These are phyloP conservation scores for Orchestes rusci DNA, from an alignment of 2,888 invertebrate genomes.

Conservation along the genomic window DNA sequence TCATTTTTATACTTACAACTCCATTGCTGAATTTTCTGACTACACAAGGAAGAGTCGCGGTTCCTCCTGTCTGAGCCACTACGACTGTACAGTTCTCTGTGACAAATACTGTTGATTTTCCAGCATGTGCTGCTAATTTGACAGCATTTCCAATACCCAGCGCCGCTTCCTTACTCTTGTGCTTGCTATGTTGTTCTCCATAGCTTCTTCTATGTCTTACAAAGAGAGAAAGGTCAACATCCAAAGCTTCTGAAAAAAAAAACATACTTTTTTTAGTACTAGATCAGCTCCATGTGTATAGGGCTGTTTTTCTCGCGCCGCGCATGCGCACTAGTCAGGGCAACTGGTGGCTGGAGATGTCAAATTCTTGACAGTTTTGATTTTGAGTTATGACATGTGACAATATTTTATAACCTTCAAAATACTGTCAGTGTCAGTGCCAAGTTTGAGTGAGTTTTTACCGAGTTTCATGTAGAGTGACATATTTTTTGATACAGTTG, in stretches of 20 bases:
- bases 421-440: too few species aligned
- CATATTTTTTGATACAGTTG: too few species aligned
- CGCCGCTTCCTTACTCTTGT: slow-evolving; percentile 32
- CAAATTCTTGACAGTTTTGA: too few species aligned
- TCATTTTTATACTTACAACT: slow-evolving; percentile 46
- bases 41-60: slow-evolving; percentile 48
- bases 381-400: too few species aligned
- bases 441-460: too few species aligned
- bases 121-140: slow-evolving; percentile 26
- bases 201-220: slow-evolving; percentile 36
- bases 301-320: too few species aligned
- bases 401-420: too few species aligned
- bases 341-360: too few species aligned
- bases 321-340: too few species aligned
- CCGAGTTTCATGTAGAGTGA: too few species aligned
- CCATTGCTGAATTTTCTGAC: slow-evolving; percentile 48
- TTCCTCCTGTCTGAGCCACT: slow-evolving; percentile 48
- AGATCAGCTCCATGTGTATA: too few species aligned
- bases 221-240: slow-evolving; percentile 17
- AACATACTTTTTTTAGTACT: too few species aligned
- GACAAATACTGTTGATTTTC: slow-evolving; percentile 40
- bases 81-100: slow-evolving; percentile 48
- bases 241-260: slow-evolving; percentile 20
- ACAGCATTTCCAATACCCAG: slow-evolving; percentile 30
- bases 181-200: slow-evolving; percentile 35